phyloP scores from a whole-genome alignment of 2,888 invertebrate genomes.

The Meandrusa payeni region DNA sequence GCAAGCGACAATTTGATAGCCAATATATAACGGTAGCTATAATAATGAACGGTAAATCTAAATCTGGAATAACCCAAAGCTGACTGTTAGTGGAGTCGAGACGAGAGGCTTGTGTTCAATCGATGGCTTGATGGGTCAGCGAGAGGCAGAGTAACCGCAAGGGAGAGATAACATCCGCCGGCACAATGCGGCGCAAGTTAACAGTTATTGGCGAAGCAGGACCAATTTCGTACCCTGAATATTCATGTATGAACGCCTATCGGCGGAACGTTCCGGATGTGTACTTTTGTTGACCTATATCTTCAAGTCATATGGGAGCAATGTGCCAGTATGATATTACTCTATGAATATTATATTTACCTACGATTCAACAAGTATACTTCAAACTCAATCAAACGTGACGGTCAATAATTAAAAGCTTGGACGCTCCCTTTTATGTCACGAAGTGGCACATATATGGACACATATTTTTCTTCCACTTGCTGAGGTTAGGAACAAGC shows the following conservation, averaged over 20 bases:
- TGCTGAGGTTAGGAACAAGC: too few species aligned
- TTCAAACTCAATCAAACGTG: too few species aligned
- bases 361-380: too few species aligned
- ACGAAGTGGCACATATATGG: too few species aligned
- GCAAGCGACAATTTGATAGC: background rate
- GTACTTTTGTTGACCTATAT: constrained; percentile 36
- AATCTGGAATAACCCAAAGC: constrained; percentile 18
- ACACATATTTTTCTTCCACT: too few species aligned
- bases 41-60: constrained; percentile 14
- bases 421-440: too few species aligned
- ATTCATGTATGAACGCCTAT: constrained; percentile 61
- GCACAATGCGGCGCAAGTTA: constrained; percentile 60
- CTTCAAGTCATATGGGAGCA: constrained; percentile 30
- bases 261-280: constrained; percentile 39
- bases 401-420: too few species aligned
- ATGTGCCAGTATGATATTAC: background rate
- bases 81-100: constrained; percentile 16
- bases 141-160: constrained; percentile 39
- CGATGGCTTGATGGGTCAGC: constrained; percentile 32
- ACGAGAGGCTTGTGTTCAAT: constrained; percentile 21
- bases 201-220: constrained; percentile 64
- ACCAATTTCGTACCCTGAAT: constrained; percentile 59
- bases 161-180: constrained; percentile 42
- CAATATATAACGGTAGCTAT: constrained; percentile 10
- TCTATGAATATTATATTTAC: too few species aligned